Evolutionary conservation across 1,140 invertebrate genomes (phyloP), one percentile per base, ranked within the genome.

Genomic region (Antheraea mylitta): DNA sequence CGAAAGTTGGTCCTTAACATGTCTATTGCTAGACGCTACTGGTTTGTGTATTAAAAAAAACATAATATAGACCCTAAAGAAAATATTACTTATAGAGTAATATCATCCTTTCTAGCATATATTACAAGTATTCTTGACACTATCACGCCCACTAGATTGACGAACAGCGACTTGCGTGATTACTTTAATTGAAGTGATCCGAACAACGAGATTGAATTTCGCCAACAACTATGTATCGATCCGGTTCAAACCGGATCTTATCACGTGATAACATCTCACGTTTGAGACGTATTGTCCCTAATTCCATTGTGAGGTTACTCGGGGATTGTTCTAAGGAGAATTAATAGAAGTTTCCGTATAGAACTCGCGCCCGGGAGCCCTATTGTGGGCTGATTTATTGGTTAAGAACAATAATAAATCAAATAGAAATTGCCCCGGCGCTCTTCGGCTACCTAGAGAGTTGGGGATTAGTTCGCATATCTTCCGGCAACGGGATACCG

Each of bases 351-450:
- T 91, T 70, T 87, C 81, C 77, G 71, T 79, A 81, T 71, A 71
- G 66, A 72, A 75, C 73, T 64, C 67, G 76, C 77, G 77, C 83
- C 86, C 83, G 66, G 83, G 83, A 84, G 85, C 83, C 81, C 87
- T 90, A 90, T 91, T 91, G 89, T 90, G 78, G 80, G 75, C 81
- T 87, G 87, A 91, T 90, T 91, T 91, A 91, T 90, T 81, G 80
- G 78, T 76, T 79, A 88, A 91, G 86, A 87, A 90, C 87, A 90
- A 86, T 89, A 83, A 91, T 91, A 91, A 90, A 91, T 91, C 89
- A 91, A 87, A 89, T 82, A 76, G 81, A 81, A 87, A 87, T 89
- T 86, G 86, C 80, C 70, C 79, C 77, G 66, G 69, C 72, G 72
- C 79, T 79, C 76, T 77, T 81, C 59, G 64, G 64, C 64, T 69